Conservation (phyloP, 2,888 invertebrate species). For the Cephonodes hylas region DNA sequence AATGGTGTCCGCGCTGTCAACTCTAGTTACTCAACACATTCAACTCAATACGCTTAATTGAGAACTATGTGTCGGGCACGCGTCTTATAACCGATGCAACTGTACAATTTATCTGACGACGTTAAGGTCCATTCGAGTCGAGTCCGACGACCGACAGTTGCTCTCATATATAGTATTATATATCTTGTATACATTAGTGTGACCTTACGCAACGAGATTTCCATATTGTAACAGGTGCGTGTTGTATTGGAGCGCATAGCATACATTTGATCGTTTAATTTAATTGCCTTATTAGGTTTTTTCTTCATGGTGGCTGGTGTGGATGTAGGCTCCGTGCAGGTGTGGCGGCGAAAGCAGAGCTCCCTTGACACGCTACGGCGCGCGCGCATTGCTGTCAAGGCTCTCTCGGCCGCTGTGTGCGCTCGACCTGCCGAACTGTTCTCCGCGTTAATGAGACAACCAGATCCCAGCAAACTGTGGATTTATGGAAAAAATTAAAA, state of each 20-base stretch:
- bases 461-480: neutral
- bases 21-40: constrained; percentile 9
- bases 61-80: constrained; percentile 1
- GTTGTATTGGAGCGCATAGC: neutral
- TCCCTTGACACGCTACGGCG: constrained; percentile 80
- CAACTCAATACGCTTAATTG: constrained; percentile 5
- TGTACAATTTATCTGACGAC: constrained; percentile 2
- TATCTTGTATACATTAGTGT: neutral
- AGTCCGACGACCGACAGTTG: neutral
- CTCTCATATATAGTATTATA: neutral
- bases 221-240: constrained; percentile 32
- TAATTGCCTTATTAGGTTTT: constrained; percentile 42
- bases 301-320: constrained; percentile 31
- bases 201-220: neutral
- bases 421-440: constrained; percentile 12
- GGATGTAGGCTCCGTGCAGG: constrained; percentile 58
- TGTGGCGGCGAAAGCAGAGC: constrained; percentile 79
- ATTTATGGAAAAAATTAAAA: neutral
- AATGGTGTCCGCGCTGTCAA: constrained; percentile 17
- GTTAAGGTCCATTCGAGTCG: neutral
- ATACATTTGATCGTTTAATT: constrained; percentile 24
- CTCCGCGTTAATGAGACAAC: neutral
- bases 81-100: neutral
- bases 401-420: constrained; percentile 52
- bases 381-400: constrained; percentile 80